Conservation (phyloP, 2,113 vertebrate species). For the Dromaius novaehollandiae region DNA sequence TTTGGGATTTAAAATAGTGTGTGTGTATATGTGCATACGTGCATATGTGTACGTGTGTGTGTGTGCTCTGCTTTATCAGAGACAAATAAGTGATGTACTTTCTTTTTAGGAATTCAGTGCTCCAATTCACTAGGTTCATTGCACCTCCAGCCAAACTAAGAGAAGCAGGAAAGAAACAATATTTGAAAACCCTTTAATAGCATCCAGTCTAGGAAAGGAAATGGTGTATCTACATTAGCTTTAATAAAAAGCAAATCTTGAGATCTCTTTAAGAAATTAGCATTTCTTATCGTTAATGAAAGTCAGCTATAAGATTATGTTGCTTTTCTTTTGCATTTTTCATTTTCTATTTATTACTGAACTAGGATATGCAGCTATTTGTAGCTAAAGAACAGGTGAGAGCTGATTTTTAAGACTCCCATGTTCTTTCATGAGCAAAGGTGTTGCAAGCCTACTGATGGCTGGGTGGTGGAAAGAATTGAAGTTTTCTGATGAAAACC, state of each 20-base stretch:
- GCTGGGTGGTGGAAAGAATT: neutral
- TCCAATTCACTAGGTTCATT: neutral
- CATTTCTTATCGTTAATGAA: neutral
- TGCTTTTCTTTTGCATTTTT: neutral
- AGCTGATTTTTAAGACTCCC: neutral
- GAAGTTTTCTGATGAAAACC: neutral
- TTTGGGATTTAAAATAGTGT: slow-evolving; percentile 52
- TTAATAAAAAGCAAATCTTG: neutral
- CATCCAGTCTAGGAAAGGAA: neutral
- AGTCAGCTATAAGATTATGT: neutral
- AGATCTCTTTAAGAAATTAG: neutral
- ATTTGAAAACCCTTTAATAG: neutral
- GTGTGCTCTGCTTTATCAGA: neutral
- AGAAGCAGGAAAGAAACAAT: neutral
- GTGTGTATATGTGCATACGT: neutral
- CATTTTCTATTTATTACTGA: neutral
- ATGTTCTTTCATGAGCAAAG: neutral
- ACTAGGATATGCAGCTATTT: neutral
- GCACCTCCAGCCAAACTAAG: neutral
- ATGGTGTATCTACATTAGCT: neutral
- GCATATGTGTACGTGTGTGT: neutral
- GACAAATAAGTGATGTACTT: neutral
- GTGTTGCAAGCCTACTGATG: neutral
- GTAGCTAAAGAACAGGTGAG: neutral
- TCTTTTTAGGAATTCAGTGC: neutral